A percentile compares a stretch with the other conserved stretches of the same genome.
Evolutionary conservation across 2,888 invertebrate species (phyloP).

Genomic region (Catocala fraxini): DNA sequence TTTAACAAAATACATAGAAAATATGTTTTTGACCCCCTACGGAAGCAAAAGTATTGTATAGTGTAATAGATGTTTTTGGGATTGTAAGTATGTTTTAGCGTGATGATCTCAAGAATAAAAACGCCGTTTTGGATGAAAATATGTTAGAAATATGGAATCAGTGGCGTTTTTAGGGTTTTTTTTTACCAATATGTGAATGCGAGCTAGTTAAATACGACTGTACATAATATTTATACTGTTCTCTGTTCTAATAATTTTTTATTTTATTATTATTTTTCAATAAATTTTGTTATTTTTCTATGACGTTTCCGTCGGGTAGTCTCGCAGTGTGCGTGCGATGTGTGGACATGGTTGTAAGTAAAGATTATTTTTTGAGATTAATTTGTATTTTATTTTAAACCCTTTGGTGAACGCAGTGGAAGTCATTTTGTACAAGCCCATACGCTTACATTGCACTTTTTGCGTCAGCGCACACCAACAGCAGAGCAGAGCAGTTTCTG

Average conservation of each 20-base stretch:
- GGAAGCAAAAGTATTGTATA: neutral
- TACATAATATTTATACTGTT: constrained; percentile 70
- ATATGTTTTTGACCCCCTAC: neutral
- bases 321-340: constrained; percentile 37
- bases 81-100: constrained; percentile 4
- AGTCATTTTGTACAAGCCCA: too few species aligned
- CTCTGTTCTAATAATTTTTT: constrained; percentile 49
- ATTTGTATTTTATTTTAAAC: constrained; percentile 5
- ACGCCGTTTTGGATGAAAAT: neutral
- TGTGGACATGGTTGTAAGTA: constrained; percentile 60
- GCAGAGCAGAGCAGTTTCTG: too few species aligned
- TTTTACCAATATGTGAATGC: constrained; percentile 48
- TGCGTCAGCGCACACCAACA: too few species aligned
- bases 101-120: constrained; percentile 13
- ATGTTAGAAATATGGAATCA: constrained; percentile 32
- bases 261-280: constrained; percentile 41
- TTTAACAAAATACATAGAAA: neutral
- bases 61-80: neutral
- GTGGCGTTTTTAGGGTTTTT: constrained; percentile 31
- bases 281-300: constrained; percentile 52
- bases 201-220: constrained; percentile 52
- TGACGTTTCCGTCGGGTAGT: constrained; percentile 36
- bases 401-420: too few species aligned
- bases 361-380: constrained; percentile 62
- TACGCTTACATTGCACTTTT: too few species aligned